Evolutionary conservation across 2,797 vertebrate species (phyloP), one percentile per base, ranked within the genome.

Genomic region (Mionectes olivaceus): DNA sequence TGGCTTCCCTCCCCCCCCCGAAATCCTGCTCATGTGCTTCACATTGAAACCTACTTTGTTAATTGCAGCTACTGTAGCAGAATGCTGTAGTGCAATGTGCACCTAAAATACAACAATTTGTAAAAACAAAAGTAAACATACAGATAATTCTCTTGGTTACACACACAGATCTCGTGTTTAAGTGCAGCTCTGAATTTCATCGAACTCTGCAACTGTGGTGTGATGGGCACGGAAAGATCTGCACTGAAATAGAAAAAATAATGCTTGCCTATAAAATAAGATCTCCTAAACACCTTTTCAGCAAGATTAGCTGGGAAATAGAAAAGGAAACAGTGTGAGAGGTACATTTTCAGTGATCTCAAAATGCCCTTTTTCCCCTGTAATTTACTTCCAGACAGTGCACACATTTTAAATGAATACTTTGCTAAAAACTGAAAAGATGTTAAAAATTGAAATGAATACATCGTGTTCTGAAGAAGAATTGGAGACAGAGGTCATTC

Each of bases 391-490:
- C 88, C 81, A 85, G 87, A 64, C 63, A 93, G 87, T 32, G 49
- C 75, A 81, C 65, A 60, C 53, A 80, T 97, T 97, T 97, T 96
- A 97, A 96, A 96, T 84, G 75, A 91, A 89, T 93, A 83, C 90
- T 96, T 96, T 87, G 71, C 73, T 96, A 96, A 97, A 97, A 97
- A n/a, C 43, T 56, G 94, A 90, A 92, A 96, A 89, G 88, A 95
- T 91, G 74, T 96, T 97, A 94, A 97, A 97, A 97, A 96, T 68
- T 87, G 90, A 96, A 97, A 97, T 81, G 64, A 97, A 96, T 92
- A 39, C 94, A 83, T 94, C 2, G 1, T 71, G 68, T 87, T 87
- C 94, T 71, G 87, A 95, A 95, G 91, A 96, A 84, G 87, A 96
- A 94, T 77, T 52, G 35, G 47, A 87, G 79, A 83, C 80, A 91